These are phyloP conservation scores for Crossocerus cetratus DNA, from an alignment of 2,888 invertebrate species.

Conservation along the genomic window DNA sequence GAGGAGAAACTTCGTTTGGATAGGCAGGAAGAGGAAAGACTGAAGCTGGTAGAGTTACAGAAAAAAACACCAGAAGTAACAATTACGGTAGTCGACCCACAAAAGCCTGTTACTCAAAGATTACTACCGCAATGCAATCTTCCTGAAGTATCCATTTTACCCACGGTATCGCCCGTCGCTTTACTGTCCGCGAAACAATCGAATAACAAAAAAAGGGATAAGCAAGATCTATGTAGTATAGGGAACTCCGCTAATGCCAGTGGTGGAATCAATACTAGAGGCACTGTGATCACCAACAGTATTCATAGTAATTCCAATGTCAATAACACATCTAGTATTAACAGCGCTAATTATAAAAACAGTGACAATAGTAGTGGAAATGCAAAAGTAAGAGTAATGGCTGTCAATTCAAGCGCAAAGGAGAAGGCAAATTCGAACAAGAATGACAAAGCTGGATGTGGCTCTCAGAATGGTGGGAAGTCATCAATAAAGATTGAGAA, in stretches of 20 bases:
- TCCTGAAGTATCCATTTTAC: constrained; percentile 74
- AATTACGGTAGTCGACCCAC: constrained; percentile 77
- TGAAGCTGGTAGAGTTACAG: constrained; percentile 74
- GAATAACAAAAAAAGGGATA: constrained; percentile 61
- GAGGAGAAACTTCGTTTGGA: constrained; percentile 77
- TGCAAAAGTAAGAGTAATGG: constrained; percentile 51
- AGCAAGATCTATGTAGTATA: constrained; percentile 51
- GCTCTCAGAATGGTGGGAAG: constrained; percentile 39
- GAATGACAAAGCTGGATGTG: constrained; percentile 34
- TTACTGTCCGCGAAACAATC: constrained; percentile 51
- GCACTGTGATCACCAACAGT: constrained; percentile 42
- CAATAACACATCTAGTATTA: constrained; percentile 50
- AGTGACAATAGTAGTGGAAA: constrained; percentile 47
- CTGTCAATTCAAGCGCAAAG: constrained; percentile 47
- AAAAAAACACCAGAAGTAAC: constrained; percentile 77
- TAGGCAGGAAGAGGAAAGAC: constrained; percentile 74
- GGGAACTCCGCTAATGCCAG: constrained; percentile 17
- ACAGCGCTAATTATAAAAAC: constrained; percentile 40
- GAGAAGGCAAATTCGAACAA: constrained; percentile 48
- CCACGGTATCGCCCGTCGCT: constrained; percentile 61
- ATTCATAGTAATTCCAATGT: background rate
- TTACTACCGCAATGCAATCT: constrained; percentile 66
- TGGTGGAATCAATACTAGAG: constrained; percentile 50
- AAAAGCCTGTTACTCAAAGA: constrained; percentile 69
- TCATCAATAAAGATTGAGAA: constrained; percentile 51